A percentile compares a stretch with the other conserved stretches of the same genome.
Evolutionary conservation across 2,888 invertebrate genomes (phyloP).

Genomic region (Netelia inedita): DNA sequence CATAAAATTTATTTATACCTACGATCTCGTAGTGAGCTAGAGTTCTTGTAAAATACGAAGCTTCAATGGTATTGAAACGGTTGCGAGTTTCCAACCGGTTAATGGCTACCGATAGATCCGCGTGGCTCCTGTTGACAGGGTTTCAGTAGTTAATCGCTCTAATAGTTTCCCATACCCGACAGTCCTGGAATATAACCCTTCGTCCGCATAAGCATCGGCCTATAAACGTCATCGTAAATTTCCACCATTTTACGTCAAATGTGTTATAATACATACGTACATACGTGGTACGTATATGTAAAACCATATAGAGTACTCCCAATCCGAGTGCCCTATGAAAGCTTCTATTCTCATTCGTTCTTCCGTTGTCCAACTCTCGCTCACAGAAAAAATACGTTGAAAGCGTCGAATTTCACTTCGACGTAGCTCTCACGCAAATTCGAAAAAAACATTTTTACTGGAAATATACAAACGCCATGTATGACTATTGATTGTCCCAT

Average conservation of each 20-base stretch:
- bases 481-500: too few relatives aligned
- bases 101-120: constrained; percentile 44
- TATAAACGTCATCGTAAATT: constrained; percentile 69
- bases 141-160: constrained; percentile 60
- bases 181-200: constrained; percentile 16
- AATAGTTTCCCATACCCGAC: constrained; percentile 54
- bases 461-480: too few relatives aligned
- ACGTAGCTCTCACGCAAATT: not conserved
- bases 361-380: not conserved
- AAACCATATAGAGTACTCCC: not conserved
- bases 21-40: too few relatives aligned
- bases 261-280: constrained; percentile 16
- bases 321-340: constrained; percentile 19
- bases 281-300: not conserved
- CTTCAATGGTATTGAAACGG: constrained; percentile 7
- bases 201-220: constrained; percentile 40
- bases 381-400: not conserved
- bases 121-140: constrained; percentile 45
- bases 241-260: constrained; percentile 56
- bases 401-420: not conserved
- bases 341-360: constrained; percentile 23
- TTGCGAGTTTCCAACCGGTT: constrained; percentile 44
- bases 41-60: not conserved
- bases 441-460: not conserved
- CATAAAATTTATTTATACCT: not conserved